Conservation (phyloP, 2,888 invertebrate genomes). For the Tinea pellionella region DNA sequence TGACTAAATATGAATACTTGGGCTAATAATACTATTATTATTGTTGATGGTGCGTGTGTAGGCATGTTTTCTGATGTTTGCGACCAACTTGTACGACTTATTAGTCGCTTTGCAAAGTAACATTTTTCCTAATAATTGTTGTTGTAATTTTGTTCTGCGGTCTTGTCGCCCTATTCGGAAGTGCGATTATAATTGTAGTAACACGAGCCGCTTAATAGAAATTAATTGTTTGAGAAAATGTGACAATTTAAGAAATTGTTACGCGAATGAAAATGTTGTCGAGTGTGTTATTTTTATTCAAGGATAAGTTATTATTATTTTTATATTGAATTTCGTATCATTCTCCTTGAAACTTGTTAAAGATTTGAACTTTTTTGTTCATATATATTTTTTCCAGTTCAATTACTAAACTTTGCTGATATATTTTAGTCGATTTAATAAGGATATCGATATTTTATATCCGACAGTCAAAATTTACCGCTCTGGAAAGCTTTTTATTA, state of each 20-base stretch:
- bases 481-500: too few relatives aligned
- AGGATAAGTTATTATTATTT: neutral
- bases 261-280: neutral
- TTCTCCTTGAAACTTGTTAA: neutral
- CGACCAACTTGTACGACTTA: neutral
- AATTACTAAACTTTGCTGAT: too few relatives aligned
- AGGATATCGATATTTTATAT: too few relatives aligned
- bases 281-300: neutral
- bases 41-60: neutral
- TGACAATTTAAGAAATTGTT: neutral
- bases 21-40: neutral
- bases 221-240: neutral
- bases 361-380: too few relatives aligned
- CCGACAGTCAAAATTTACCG: too few relatives aligned
- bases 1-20: neutral
- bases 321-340: neutral
- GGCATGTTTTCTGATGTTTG: neutral
- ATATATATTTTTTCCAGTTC: too few relatives aligned
- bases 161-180: neutral
- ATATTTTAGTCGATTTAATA: too few relatives aligned
- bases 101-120: too few relatives aligned
- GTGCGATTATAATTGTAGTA: neutral
- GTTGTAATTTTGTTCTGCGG: too few relatives aligned
- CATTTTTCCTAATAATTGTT: too few relatives aligned
- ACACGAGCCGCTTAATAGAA: neutral